phyloP scores from a whole-genome alignment of 2,113 vertebrate species.

The Lucifuga dentata region DNA sequence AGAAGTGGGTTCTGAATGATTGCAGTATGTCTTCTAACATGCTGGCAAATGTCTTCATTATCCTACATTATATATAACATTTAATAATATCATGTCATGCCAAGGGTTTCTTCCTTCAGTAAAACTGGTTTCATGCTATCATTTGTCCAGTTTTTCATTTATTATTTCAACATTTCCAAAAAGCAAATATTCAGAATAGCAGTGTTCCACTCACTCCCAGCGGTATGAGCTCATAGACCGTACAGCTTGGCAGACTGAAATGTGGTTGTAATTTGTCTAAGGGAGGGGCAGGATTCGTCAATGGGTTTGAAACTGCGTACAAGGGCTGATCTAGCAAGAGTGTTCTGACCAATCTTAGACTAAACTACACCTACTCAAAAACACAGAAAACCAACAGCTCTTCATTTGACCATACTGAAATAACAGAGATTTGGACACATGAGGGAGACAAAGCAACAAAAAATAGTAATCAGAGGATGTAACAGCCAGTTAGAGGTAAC shows the following conservation, averaged over 20 bases:
- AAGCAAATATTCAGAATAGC: conserved; percentile 49
- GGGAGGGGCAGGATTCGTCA: conserved; percentile 58
- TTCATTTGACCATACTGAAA: conserved; percentile 55
- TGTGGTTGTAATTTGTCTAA: conserved; percentile 72
- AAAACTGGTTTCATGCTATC: conserved; percentile 25
- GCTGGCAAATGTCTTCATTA: background rate
- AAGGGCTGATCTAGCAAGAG: conserved; percentile 43
- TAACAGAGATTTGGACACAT: conserved; percentile 48
- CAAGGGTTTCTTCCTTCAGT: conserved; percentile 13
- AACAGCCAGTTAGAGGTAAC: conserved; percentile 46
- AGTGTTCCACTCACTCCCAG: conserved; percentile 20
- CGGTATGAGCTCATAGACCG: conserved; percentile 45
- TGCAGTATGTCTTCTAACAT: no score
- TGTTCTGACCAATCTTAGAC: conserved; percentile 68
- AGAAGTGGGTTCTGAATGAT: no score
- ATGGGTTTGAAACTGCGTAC: conserved; percentile 54
- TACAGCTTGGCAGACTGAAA: conserved; percentile 37
- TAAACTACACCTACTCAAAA: conserved; percentile 66
- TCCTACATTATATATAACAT: background rate
- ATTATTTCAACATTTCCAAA: conserved; percentile 66
- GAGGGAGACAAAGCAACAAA: conserved; percentile 36
- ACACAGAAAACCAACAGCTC: conserved; percentile 49
- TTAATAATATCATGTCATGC: conserved; percentile 3
- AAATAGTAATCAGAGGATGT: conserved; percentile 60
- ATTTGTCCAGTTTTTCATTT: conserved; percentile 37